Evolutionary conservation across 2,888 invertebrate genomes (phyloP), one percentile per base, ranked within the genome.

Genomic region (Aplocera efformata): DNA sequence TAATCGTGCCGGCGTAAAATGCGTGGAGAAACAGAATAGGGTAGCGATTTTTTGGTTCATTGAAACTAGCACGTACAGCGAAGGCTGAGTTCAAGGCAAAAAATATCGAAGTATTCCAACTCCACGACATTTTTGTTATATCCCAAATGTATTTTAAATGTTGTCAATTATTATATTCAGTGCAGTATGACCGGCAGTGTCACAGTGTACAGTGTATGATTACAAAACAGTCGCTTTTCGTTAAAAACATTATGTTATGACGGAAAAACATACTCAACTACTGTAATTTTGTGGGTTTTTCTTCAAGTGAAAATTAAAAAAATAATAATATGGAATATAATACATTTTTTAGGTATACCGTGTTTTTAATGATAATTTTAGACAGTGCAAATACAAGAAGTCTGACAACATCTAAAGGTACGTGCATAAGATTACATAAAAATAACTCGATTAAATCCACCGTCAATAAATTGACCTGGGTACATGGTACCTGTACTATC

Each of bases 101-200:
- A 60, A 51, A 25, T 48, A 50, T 42, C 51, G 46, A 50, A 60
- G 49, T 34, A 61, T 3, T 17, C 13, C 56, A n/a, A 67, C 79
- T 79, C 78, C 60, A 77, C 57, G 28, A 48, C 42, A 32, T 50
- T 53, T 61, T 43, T 75, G 73, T 73, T 60, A 58, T 60, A 61
- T 58, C 60, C 57, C 64, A 72, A 70, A 65, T 70, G 69, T 63
- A 74, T 79, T 78, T 83, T 75, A 83, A 79, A 71, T 72, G 68
- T 74, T 63, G 71, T 63, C 67, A 36, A 65, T 66, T 65, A 67
- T 67, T 64, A 60, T 60, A 63, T 60, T 67, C 61, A 50, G 53
- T 50, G 56, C 75, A 82, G 79, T 79, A 38, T 56, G 54, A 63
- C 63, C 55, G 56, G 55, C 59, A 41, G 53, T 54, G 46, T 13